Conservation (phyloP, 2,797 vertebrate species). For the Liasis olivaceus region DNA sequence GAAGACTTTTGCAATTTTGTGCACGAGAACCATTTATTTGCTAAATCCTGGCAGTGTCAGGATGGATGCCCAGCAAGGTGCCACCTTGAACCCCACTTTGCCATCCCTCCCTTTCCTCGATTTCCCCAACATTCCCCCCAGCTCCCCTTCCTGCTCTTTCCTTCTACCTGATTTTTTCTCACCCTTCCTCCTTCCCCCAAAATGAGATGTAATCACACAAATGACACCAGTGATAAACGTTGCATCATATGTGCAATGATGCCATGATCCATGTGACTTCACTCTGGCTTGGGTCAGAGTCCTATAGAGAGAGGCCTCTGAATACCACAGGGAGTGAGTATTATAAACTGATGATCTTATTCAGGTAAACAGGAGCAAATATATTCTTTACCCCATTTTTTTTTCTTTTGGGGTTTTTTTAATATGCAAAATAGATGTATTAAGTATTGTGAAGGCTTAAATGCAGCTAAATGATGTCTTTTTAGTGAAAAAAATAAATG, state of each 20-base stretch:
- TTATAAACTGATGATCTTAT: neutral
- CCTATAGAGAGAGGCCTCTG: neutral
- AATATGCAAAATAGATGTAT: neutral
- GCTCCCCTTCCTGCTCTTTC: neutral
- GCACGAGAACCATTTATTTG: neutral
- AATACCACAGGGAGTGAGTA: neutral
- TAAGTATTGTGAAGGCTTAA: neutral
- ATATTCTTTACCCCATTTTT: neutral
- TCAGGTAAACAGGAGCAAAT: neutral
- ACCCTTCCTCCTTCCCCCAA: neutral
- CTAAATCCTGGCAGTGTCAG: neutral
- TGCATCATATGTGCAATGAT: neutral
- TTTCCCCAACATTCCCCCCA: neutral
- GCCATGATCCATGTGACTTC: neutral
- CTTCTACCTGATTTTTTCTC: neutral
- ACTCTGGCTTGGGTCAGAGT: neutral
- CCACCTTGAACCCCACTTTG: neutral
- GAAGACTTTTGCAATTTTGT: neutral
- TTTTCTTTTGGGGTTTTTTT: too few relatives aligned
- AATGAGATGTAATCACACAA: neutral
- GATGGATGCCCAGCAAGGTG: neutral
- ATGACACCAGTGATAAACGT: neutral
- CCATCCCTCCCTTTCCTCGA: neutral
- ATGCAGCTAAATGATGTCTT: neutral
- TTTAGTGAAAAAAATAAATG: neutral